A percentile compares a stretch with the other conserved stretches of the same genome.
Evolutionary conservation across 2,888 invertebrate genomes (phyloP).

Genomic region (Plagodis dolabraria): DNA sequence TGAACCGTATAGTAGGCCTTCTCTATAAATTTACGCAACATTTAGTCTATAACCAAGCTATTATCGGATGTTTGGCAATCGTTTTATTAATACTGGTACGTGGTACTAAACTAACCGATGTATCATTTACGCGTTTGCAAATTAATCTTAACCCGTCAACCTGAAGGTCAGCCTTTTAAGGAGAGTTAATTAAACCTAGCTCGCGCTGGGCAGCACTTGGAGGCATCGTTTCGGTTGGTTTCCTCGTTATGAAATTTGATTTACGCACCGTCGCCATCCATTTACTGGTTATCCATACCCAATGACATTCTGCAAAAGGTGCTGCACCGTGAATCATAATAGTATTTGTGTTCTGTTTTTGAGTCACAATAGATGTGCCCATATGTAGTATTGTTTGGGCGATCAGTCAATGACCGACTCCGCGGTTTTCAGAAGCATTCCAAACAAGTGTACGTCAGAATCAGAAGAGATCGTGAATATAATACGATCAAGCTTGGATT

Average conservation of each 20-base stretch:
- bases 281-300: slow-evolving; percentile 15
- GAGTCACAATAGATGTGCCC: slow-evolving; percentile 56
- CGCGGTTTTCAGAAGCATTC: slow-evolving; percentile 62
- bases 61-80: slow-evolving; percentile 21
- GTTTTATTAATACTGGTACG: slow-evolving; percentile 32
- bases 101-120: slow-evolving; percentile 30
- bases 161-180: slow-evolving; percentile 65
- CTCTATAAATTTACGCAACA: neutral
- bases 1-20: neutral
- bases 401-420: slow-evolving; percentile 69
- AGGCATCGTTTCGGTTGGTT: slow-evolving; percentile 41
- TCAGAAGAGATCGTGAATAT: slow-evolving; percentile 62
- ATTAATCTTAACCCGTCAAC: slow-evolving; percentile 61
- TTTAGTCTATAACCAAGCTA: slow-evolving; percentile 2
- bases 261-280: slow-evolving; percentile 49
- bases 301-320: slow-evolving; percentile 73
- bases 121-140: slow-evolving; percentile 53
- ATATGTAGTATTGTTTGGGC: slow-evolving; percentile 56
- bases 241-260: slow-evolving; percentile 69
- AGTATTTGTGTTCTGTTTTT: slow-evolving; percentile 61
- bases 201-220: slow-evolving; percentile 47
- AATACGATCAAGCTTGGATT: slow-evolving; percentile 64
- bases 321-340: slow-evolving; percentile 62
- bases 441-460: slow-evolving; percentile 55
- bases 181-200: slow-evolving; percentile 70